Base-by-base conservation (phyloP, 1,140 invertebrate species). In the Homalodisca vitripennis region DNA sequence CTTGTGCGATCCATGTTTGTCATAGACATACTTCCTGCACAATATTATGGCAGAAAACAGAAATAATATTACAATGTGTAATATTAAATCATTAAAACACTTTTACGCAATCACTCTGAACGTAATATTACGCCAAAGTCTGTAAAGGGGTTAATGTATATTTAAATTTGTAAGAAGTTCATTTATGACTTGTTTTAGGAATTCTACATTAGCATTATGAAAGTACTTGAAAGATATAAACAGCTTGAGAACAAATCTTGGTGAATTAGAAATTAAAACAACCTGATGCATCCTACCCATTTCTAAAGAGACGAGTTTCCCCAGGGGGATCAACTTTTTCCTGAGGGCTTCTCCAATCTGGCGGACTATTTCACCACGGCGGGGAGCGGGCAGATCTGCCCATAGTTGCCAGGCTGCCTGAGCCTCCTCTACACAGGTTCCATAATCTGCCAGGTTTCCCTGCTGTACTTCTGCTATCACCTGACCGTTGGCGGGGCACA, bases 281-380 rank as follows among this genome's bases (percentile, higher is more conserved):
- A 10, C 34, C 34, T 10, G 17, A 41, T 10, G 34, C 34, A 6
- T 55, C 78, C 79, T 82, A 86, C 94, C 94, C 89, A 95, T 95
- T 87, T 97, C 94, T 53, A 96, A 79, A 1, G 92, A 92, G 30
- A 99, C 92, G 10, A 99, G 83, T 79, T 94, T 92, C 67, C 95
- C 95, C 2, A 99, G 80, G 93, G n/a, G 88, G 70, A 89, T 83
- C 69, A 95, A 84, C 77, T 98, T 94, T 70, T 90, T 84, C 68
- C 97, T 81, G 0, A 99, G 81, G 57, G 93, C 94, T 73, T 98
- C 90, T 2, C 97, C 97, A 76, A 99, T 98, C 82, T 98, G 95
- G 24, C 97, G 82, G 0, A 99, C 93, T 74, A 99, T 94, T 82
- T 99, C 96, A 17, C 98, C 98, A 72, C 98, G 83, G 48, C 86